Percentiles rank a stretch among this genome's conserved stretches.
phyloP scores from a whole-genome alignment of 2,888 invertebrate genomes.

The Drosophila longiperda region DNA sequence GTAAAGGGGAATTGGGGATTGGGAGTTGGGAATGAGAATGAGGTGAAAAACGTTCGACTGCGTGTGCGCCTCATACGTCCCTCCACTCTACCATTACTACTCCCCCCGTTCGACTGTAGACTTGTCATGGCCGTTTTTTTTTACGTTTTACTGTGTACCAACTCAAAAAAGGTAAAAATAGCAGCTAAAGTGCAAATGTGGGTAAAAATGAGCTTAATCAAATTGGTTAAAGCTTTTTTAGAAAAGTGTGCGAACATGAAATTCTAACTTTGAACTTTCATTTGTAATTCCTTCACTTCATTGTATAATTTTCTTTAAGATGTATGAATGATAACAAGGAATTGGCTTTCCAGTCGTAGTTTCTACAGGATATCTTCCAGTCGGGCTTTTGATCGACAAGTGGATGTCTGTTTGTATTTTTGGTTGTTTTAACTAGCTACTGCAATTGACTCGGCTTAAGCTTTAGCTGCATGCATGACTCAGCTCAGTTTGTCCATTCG shows the following conservation, averaged over 20 bases:
- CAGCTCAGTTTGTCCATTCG: slow-evolving; percentile 30
- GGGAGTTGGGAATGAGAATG: slow-evolving; percentile 44
- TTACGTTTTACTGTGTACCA: slow-evolving; percentile 9
- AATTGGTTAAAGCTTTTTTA: not conserved
- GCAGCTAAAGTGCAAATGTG: not conserved
- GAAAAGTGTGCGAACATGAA: not conserved
- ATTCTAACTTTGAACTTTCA: not conserved
- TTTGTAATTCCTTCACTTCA: not conserved
- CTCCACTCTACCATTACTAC: not conserved
- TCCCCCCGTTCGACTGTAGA: slow-evolving; percentile 10
- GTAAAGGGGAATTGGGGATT: slow-evolving; percentile 19
- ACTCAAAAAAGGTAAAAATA: not conserved
- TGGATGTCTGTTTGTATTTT: not conserved
- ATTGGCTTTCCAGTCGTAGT: not conserved
- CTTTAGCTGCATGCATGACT: slow-evolving; percentile 55
- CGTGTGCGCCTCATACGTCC: slow-evolving; percentile 17
- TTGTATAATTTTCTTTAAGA: not conserved
- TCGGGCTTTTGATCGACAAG: not conserved
- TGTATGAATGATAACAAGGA: not conserved
- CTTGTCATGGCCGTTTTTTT: slow-evolving; percentile 35
- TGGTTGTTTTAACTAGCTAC: slow-evolving; percentile 32
- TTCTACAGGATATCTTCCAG: not conserved
- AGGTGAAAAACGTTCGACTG: slow-evolving; percentile 62
- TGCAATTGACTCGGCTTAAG: slow-evolving; percentile 32
- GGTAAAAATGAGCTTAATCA: not conserved